Evolutionary conservation across 2,888 invertebrate species (phyloP).

Genomic region (Tetheella fluctuosa): DNA sequence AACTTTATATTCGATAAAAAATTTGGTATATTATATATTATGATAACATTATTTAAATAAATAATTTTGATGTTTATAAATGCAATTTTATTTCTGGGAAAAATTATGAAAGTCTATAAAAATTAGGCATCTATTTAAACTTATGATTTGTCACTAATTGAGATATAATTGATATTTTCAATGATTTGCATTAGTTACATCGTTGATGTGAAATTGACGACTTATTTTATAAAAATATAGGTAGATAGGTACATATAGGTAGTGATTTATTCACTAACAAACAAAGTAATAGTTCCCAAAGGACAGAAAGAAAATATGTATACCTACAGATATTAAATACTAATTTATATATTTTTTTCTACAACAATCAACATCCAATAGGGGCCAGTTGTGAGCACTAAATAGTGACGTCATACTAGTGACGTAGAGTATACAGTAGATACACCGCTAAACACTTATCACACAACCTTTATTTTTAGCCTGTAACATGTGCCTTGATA

Average conservation of each 20-base stretch:
- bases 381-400: conserved; percentile 44
- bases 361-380: conserved; percentile 59
- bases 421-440: conserved; percentile 23
- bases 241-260: too few relatives aligned
- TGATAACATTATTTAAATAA: too few relatives aligned
- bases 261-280: neutral
- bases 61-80: neutral
- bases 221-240: neutral
- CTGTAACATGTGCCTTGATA: conserved; percentile 37
- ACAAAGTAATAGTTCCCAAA: neutral
- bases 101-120: neutral
- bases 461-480: conserved; percentile 69
- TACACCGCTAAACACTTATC: conserved; percentile 52
- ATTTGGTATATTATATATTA: too few relatives aligned
- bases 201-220: conserved; percentile 46
- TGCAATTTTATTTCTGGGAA: neutral
- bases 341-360: conserved; percentile 40
- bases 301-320: conserved; percentile 6
- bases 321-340: conserved; percentile 20
- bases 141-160: conserved; percentile 16
- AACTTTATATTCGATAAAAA: too few relatives aligned
- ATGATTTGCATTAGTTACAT: conserved; percentile 26
- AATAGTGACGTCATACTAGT: conserved; percentile 32
- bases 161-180: conserved; percentile 37
- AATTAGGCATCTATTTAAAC: neutral